Percentiles rank a stretch among this genome's conserved stretches.
These are phyloP conservation scores for Chionoecetes opilio DNA, from an alignment of 1,140 invertebrate species.

Conservation along the genomic window DNA sequence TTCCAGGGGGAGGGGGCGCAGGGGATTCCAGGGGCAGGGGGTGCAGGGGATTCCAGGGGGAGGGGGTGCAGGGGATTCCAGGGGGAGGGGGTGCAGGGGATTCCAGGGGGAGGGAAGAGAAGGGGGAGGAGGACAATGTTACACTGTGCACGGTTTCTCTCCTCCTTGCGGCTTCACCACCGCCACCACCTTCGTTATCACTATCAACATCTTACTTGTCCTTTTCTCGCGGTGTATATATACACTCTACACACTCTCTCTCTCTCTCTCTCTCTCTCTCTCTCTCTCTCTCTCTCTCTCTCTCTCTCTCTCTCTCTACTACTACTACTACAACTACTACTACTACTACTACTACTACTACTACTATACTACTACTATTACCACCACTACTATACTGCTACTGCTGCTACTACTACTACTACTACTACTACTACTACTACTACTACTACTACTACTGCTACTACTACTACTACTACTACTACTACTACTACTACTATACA, in stretches of 20 bases:
- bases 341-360: conserved; percentile 19
- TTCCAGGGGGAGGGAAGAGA: background rate
- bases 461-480: conserved; percentile 10
- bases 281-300: too few relatives aligned
- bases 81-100: too few relatives aligned
- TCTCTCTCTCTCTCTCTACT: background rate
- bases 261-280: too few relatives aligned
- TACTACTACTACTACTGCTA: conserved; percentile 17
- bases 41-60: background rate
- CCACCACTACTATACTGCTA: background rate
- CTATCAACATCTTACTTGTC: background rate
- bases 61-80: background rate
- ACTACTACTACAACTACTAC: background rate
- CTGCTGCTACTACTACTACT: background rate
- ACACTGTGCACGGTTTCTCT: background rate
- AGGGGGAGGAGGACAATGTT: background rate
- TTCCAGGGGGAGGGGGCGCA: background rate
- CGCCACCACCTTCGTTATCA: too few relatives aligned
- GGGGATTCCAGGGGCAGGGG: too few relatives aligned
- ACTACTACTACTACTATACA: background rate
- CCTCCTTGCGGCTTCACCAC: too few relatives aligned
- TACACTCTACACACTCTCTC: too few relatives aligned
- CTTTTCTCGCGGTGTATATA: background rate
- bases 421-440: background rate
- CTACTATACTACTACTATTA: conserved; percentile 10